Percentiles rank a stretch among this genome's conserved stretches.
These are phyloP conservation scores for Lissonota sp. DNA, from an alignment of 2,888 invertebrate species.

Conservation along the genomic window DNA sequence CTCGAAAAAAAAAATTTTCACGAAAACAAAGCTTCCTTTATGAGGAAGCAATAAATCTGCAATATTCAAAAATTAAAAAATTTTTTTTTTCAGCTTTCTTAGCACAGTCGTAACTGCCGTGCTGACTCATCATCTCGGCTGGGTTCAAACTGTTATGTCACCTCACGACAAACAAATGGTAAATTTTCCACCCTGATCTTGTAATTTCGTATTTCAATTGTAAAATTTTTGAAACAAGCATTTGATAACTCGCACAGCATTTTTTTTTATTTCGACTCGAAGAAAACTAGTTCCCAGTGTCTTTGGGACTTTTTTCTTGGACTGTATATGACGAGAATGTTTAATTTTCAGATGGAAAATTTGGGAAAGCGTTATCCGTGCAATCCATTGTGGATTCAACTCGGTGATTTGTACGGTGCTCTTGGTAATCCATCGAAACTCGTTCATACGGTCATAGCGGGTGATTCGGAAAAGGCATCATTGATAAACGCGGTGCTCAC, in stretches of 20 bases:
- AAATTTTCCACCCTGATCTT: conserved; percentile 55
- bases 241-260: too few species aligned
- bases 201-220: too few species aligned
- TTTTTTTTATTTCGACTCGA: too few species aligned
- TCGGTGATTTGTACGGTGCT: conserved; percentile 94
- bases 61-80: too few species aligned
- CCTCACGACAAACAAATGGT: conserved; percentile 76
- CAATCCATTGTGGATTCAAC: conserved; percentile 96
- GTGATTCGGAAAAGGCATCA: conserved; percentile 86
- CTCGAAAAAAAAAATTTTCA: too few species aligned
- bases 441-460: conserved; percentile 92
- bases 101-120: conserved; percentile 95
- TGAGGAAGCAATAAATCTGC: too few species aligned
- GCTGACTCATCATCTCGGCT: conserved; percentile 95
- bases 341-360: conserved; percentile 82
- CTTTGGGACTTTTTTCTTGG: too few species aligned
- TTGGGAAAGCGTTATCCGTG: conserved; percentile 89
- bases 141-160: conserved; percentile 91
- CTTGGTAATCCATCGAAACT: conserved; percentile 91
- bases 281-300: too few species aligned
- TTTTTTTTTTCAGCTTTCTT: conserved; percentile 90
- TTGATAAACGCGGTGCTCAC: conserved; percentile 90
- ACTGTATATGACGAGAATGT: too few species aligned
- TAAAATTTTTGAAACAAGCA: too few species aligned
- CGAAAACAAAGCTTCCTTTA: conserved; percentile 24